Evolutionary conservation across 2,113 vertebrate genomes (phyloP).

Genomic region (Camelus dromedarius): DNA sequence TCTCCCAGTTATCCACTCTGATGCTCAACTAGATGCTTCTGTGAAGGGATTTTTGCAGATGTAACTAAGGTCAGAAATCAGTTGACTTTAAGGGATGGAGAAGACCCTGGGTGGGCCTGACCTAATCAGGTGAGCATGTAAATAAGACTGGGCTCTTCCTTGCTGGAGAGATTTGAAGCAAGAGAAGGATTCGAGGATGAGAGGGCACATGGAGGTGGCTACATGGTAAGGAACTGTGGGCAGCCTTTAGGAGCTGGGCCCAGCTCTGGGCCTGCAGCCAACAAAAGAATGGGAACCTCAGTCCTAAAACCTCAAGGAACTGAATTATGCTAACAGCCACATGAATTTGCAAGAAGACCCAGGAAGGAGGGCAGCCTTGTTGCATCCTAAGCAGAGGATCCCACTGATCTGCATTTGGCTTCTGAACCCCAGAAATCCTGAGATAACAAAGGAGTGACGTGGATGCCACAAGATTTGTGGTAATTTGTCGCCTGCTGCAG

Average conservation of each 20-base stretch:
- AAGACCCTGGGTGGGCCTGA: background rate
- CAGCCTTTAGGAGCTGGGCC: background rate
- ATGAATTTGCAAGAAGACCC: background rate
- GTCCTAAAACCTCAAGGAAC: background rate
- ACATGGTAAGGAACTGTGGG: background rate
- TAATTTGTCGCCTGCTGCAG: background rate
- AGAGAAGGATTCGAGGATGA: background rate
- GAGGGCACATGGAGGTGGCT: background rate
- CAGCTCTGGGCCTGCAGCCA: background rate
- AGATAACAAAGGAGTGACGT: rapidly evolving
- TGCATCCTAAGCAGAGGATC: background rate
- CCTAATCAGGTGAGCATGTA: background rate
- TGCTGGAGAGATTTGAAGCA: background rate
- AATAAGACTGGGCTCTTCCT: background rate
- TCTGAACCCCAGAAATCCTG: rapidly evolving
- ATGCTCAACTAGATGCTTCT: background rate
- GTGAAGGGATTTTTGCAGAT: background rate
- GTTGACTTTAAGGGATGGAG: background rate
- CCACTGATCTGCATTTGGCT: too few species aligned
- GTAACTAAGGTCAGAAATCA: background rate
- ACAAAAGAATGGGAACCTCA: background rate
- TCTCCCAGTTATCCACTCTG: background rate
- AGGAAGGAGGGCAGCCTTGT: background rate
- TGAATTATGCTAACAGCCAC: background rate
- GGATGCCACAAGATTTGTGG: rapidly evolving